These are phyloP conservation scores for Goniozus legneri DNA, from an alignment of 1,140 invertebrate species.

Conservation along the genomic window DNA sequence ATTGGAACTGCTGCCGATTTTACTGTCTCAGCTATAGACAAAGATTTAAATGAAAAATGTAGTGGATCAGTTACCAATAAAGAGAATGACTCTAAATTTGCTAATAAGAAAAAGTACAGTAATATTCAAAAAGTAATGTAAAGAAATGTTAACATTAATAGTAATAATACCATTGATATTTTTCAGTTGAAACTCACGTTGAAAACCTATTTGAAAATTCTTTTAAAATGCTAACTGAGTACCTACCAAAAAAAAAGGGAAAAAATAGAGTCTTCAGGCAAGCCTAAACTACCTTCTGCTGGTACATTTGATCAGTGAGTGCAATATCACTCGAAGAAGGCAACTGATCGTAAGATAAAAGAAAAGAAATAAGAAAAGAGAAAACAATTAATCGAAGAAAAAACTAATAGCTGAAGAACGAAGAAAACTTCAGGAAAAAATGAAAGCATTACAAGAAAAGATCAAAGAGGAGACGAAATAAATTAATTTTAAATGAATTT, in stretches of 20 bases:
- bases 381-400: too few species aligned
- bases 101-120: background rate
- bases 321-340: background rate
- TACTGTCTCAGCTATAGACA: too few species aligned
- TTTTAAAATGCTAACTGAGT: background rate
- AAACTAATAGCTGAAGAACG: too few species aligned
- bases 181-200: background rate
- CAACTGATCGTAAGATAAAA: too few species aligned
- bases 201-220: background rate
- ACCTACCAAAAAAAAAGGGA: background rate
- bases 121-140: background rate
- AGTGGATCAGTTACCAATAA: background rate
- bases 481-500: too few species aligned
- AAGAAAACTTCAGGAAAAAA: too few species aligned
- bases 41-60: too few species aligned
- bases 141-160: background rate
- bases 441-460: too few species aligned
- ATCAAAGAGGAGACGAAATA: too few species aligned
- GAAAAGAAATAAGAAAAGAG: too few species aligned
- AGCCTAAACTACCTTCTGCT: background rate
- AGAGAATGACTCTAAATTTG: background rate
- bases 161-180: background rate
- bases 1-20: too few species aligned
- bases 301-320: background rate
- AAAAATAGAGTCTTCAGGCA: background rate